Evolutionary conservation across 2,113 vertebrate species (phyloP).

Genomic region (Onychorhynchus coronatus): DNA sequence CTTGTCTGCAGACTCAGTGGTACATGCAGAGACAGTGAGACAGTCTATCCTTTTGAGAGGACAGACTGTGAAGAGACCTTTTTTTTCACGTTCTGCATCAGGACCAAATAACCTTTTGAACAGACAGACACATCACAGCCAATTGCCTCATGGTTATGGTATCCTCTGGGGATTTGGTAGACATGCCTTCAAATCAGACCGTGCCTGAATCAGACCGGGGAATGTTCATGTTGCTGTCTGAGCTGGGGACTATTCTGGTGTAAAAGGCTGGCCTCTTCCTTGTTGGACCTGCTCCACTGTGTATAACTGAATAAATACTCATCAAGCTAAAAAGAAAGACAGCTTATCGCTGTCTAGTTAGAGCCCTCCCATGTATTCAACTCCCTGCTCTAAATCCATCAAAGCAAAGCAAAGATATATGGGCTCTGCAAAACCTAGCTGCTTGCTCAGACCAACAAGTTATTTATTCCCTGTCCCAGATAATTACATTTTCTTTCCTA

Average conservation of each 20-base stretch:
- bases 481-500: conserved; percentile 4
- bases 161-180: background rate
- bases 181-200: background rate
- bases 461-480: conserved; percentile 15
- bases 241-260: conserved; percentile 7
- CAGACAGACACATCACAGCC: background rate
- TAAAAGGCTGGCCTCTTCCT: background rate
- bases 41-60: background rate
- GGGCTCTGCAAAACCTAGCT: background rate
- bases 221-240: background rate
- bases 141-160: background rate
- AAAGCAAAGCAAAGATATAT: background rate
- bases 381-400: background rate
- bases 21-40: background rate
- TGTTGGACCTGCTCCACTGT: background rate
- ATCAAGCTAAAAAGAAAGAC: conserved; percentile 30
- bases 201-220: background rate
- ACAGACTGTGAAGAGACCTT: background rate
- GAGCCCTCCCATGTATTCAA: background rate
- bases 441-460: background rate
- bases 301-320: background rate
- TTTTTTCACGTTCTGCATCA: background rate
- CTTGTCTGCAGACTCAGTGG: background rate
- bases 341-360: conserved; percentile 7
- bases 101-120: background rate